Evolutionary conservation across 2,888 invertebrate genomes (phyloP), one percentile per base, ranked within the genome.

Genomic region (Parthenolecanium corni): DNA sequence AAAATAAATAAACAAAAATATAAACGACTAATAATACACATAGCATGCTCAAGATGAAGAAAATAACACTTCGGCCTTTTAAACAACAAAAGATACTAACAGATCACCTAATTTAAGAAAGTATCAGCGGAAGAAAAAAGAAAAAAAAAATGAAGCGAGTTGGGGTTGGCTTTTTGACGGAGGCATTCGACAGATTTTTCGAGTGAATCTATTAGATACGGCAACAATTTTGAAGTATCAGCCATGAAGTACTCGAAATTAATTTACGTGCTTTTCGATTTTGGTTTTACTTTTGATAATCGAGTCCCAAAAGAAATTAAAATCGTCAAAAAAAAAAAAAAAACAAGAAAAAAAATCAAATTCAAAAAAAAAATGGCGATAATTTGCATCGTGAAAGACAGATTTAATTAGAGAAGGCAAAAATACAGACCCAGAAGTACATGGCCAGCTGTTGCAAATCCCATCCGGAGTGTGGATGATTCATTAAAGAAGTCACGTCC

Each of bases 391-490:
- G 23, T 47, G n/a, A n/a, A 23, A 51, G 25, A 18, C 25, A 23
- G 21, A 23, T n/a, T 51, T 42, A 25, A 14, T 52, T n/a, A 51
- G 36, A 51, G 12, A 25, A 52, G 31, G 53, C 61, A 61, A 51
- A 65, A 51, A 66, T 67, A 70, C 70, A 69, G 75, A 84, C 84
- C 81, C 84, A 76, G 67, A 81, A 73, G 74, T 84, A 84, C 78
- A 84, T 81, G 70, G 84, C 81, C 73, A 84, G 77, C 74, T 84
- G 83, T 73, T 84, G 84, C 70, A 84, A 77, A 73, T 84, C 84
- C 83, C 83, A 83, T 74, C 82, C 82, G 72, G 82, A 83, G 74
- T 68, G 68, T 52, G 68, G 67, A 53, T n/a, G n/a, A n/a, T 66
- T 67, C 66, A 69, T 67, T 64, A 69, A 67, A 57, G 72, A 64